phyloP scores from a whole-genome alignment of 2,888 invertebrate genomes.

The Drosophila borborema region DNA sequence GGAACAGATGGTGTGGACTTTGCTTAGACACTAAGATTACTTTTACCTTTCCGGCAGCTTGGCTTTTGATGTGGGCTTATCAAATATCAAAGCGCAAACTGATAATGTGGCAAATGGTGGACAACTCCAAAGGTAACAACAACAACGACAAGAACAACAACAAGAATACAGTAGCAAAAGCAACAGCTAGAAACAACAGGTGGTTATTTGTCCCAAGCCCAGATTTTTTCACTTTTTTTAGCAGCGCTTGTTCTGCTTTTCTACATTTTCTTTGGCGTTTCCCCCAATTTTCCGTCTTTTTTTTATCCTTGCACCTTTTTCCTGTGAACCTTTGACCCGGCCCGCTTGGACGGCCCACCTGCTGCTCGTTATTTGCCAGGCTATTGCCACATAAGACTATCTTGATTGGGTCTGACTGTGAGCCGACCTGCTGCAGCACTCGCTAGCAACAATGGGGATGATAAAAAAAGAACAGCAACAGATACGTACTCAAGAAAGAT shows the following conservation, averaged over 20 bases:
- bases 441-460: background rate
- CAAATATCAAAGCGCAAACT: conserved; percentile 81
- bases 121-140: conserved; percentile 26
- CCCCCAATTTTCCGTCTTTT: background rate
- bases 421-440: conserved; percentile 26
- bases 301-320: background rate
- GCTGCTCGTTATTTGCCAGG: conserved; percentile 36
- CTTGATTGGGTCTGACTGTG: conserved; percentile 51
- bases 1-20: background rate
- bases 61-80: conserved; percentile 79
- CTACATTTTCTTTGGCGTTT: background rate
- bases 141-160: background rate
- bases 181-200: conserved; percentile 44
- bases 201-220: conserved; percentile 24
- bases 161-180: conserved; percentile 22
- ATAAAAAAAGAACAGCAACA: conserved; percentile 3
- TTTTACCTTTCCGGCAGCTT: conserved; percentile 44
- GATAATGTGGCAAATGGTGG: conserved; percentile 74
- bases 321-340: conserved; percentile 14
- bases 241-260: background rate
- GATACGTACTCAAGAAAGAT: background rate
- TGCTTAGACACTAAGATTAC: conserved; percentile 32
- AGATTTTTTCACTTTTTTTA: background rate
- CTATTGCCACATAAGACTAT: conserved; percentile 50
- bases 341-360: conserved; percentile 6